Evolutionary conservation across 2,888 invertebrate genomes (phyloP), one percentile per base, ranked within the genome.

Genomic region (Villa cingulata): DNA sequence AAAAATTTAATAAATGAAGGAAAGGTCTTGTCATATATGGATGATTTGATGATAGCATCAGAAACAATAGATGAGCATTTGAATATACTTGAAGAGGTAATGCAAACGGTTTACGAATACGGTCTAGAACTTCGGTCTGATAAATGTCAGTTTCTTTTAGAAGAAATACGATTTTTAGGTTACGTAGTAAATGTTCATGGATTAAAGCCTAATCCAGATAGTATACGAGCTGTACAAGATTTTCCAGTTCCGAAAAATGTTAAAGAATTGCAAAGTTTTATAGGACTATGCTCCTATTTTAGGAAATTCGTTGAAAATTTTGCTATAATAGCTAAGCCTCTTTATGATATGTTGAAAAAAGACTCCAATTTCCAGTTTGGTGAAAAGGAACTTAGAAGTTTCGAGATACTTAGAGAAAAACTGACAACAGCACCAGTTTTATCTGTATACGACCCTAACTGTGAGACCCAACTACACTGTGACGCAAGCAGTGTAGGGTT

Each of bases 391-490:
- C 12, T 45, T 23, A 34, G 27, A 15, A 20, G 43, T 36, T 51
- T 53, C 20, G 46, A 54, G 16, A 19, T 32, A 15, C 43, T 51
- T 27, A 53, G 53, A 19, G 3, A 42, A 37, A 48, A 37, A 15
- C 37, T 54, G 15, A 32, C 45, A 20, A 19, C 45, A 36, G 42
- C 53, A 38, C 58, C 54, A 41, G 47, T 62, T n/a, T 50, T 65
- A n/a, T 53, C 56, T 6, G 49, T 65, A 6, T 64, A 44, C 50
- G 47, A 48, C 19, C 58, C 60, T 9, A 38, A 41, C n/a, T 17
- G 41, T 23, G 57, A 57, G 48, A 62, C 59, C 5, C 57, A 62
- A 50, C 46, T 61, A 37, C 60, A 61, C 49, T 56, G 55, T 12
- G 59, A 62, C 49, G 61, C 59, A 7, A 57, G 57, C 48, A 27